These are phyloP conservation scores for Tachuris rubrigastra DNA, from an alignment of 2,113 vertebrate species.

Conservation along the genomic window DNA sequence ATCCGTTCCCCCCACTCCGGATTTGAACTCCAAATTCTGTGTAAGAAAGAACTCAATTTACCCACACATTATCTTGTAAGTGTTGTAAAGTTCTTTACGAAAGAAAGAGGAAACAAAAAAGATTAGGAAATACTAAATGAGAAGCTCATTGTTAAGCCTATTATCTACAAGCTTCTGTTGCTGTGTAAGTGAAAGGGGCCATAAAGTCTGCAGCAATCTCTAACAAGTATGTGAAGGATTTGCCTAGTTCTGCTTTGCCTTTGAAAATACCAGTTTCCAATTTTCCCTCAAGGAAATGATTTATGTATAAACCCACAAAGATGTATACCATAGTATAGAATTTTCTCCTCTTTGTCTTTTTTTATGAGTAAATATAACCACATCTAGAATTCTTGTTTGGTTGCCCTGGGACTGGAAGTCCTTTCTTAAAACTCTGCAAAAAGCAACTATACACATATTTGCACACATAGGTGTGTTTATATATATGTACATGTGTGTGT, in stretches of 20 bases:
- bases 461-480: background rate
- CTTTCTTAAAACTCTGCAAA: background rate
- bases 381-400: background rate
- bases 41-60: background rate
- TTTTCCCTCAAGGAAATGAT: background rate
- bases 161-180: background rate
- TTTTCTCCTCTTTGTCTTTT: background rate
- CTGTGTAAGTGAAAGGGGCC: background rate
- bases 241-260: background rate
- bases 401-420: background rate
- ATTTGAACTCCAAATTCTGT: background rate
- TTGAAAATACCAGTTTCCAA: background rate
- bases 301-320: background rate
- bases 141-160: background rate
- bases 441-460: background rate
- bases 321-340: background rate
- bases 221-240: background rate
- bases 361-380: background rate
- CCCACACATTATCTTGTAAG: background rate
- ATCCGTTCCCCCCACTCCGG: no score
- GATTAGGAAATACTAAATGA: background rate
- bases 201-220: background rate
- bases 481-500: no score
- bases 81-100: background rate
- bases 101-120: background rate